Conservation (phyloP, 2,797 vertebrate species). For the Leptoclinus maculatus region DNA sequence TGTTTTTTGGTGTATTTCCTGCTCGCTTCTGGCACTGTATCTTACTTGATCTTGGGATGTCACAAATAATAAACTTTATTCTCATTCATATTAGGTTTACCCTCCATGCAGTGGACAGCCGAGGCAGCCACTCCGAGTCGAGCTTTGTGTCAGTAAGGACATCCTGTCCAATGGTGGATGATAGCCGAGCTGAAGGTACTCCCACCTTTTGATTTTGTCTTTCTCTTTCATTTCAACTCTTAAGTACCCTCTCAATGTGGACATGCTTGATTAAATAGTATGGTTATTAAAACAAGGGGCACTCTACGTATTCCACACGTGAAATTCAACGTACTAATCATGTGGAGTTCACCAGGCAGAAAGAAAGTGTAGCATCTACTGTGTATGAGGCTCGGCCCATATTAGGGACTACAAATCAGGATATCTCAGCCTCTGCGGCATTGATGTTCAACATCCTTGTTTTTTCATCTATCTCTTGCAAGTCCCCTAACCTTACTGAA, state of each 20-base stretch:
- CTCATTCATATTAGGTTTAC: constrained; percentile 89
- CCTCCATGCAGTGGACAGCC: constrained; percentile 93
- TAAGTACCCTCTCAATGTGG: not conserved
- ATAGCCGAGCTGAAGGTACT: constrained; percentile 96
- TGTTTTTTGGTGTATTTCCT: not conserved
- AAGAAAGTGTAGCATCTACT: not conserved
- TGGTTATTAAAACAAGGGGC: constrained; percentile 18
- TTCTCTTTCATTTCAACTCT: constrained; percentile 4
- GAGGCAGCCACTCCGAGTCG: constrained; percentile 92
- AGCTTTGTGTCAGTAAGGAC: constrained; percentile 94
- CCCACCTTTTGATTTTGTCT: not conserved
- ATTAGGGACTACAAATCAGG: not conserved
- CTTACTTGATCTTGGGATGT: not conserved
- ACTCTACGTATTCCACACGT: constrained; percentile 17
- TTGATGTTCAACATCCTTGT: not conserved
- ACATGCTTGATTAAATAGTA: constrained; percentile 18
- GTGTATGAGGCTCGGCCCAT: constrained; percentile 1
- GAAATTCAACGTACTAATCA: constrained; percentile 2
- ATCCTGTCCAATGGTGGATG: constrained; percentile 95
- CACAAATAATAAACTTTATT: not conserved
- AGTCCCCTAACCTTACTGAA: not conserved
- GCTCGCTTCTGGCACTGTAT: not conserved
- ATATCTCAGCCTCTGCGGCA: not conserved
- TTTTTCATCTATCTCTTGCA: not conserved
- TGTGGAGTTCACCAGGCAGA: too few relatives aligned